Conservation (phyloP, 2,888 invertebrate genomes). For the Stenichneumon culpator region DNA sequence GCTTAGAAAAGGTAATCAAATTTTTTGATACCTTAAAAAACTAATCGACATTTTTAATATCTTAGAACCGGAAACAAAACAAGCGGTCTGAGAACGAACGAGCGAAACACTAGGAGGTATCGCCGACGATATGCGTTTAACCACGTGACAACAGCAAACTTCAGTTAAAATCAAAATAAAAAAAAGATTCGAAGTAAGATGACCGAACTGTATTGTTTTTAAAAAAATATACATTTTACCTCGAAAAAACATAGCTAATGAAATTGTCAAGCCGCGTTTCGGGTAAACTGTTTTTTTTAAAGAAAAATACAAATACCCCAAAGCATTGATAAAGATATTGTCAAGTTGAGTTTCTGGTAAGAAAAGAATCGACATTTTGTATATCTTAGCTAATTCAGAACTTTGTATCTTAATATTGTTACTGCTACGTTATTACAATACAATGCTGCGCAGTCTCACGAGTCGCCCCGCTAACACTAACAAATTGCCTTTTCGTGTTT, state of each 20-base stretch:
- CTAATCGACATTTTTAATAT: constrained; percentile 1
- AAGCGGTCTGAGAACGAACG: constrained; percentile 39
- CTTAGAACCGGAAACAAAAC: constrained; percentile 22
- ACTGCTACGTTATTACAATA: not conserved
- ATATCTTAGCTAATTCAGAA: not conserved
- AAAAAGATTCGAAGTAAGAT: not conserved
- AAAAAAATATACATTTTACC: not conserved
- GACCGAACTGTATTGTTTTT: not conserved
- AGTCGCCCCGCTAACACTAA: constrained; percentile 34
- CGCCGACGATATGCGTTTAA: constrained; percentile 62
- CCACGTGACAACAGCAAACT: constrained; percentile 57
- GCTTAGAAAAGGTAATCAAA: not conserved
- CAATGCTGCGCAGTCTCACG: constrained; percentile 30
- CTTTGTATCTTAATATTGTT: not conserved
- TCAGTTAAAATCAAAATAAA: constrained; percentile 2
- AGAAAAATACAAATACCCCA: too few species aligned
- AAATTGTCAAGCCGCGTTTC: too few species aligned
- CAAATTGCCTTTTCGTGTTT: constrained; percentile 59
- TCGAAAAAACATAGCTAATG: too few species aligned
- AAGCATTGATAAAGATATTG: too few species aligned
- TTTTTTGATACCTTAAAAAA: too few species aligned
- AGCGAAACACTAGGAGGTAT: constrained; percentile 44
- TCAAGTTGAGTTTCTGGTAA: too few species aligned
- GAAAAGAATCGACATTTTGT: too few species aligned
- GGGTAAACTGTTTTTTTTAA: too few species aligned